Evolutionary conservation across 2,888 invertebrate species (phyloP).

Genomic region (Amphimallon solstitiale): DNA sequence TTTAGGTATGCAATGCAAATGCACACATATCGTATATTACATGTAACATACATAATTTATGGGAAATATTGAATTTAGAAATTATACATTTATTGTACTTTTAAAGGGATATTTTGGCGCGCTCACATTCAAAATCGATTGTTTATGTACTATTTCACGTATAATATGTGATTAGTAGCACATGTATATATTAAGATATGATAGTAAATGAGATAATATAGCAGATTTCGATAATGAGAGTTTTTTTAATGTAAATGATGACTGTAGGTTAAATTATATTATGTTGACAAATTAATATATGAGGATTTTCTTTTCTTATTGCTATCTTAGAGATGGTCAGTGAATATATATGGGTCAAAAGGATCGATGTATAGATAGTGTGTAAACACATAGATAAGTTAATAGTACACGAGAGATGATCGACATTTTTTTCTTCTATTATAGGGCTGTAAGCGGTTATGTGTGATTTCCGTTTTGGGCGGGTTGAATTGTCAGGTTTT

Average conservation of each 20-base stretch:
- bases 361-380: slow-evolving; percentile 54
- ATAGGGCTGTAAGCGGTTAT: slow-evolving; percentile 31
- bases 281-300: too few species aligned
- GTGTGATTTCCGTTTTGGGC: background rate
- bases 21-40: background rate
- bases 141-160: slow-evolving; percentile 3
- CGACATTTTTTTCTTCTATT: slow-evolving; percentile 29
- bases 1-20: slow-evolving; percentile 8
- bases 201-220: slow-evolving; percentile 21
- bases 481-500: slow-evolving; percentile 1
- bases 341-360: slow-evolving; percentile 51
- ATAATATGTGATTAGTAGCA: slow-evolving; percentile 1
- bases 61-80: background rate
- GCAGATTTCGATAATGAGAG: background rate
- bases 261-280: background rate
- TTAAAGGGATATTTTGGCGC: slow-evolving; percentile 18
- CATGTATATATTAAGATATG: slow-evolving; percentile 27
- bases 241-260: too few species aligned
- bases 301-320: too few species aligned
- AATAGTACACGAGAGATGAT: background rate
- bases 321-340: slow-evolving; percentile 11
- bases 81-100: background rate
- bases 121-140: slow-evolving; percentile 18
- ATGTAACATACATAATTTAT: background rate
- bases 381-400: slow-evolving; percentile 4